Conservation (phyloP, 1,140 invertebrate genomes). For the Spodoptera litura region DNA sequence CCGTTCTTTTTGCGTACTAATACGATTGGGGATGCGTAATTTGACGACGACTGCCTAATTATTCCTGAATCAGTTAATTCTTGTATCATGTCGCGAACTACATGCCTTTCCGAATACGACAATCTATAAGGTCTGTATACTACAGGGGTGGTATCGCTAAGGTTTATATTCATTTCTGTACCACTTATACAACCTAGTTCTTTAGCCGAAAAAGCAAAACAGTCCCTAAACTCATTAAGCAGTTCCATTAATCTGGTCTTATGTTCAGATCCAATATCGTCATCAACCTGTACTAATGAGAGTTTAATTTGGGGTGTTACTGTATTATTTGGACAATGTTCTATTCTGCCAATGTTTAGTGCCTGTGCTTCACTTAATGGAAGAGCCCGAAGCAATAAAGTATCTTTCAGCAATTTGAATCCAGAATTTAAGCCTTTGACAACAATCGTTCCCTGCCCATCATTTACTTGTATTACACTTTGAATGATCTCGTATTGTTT, state of each 20-base stretch:
- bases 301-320: conserved; percentile 9
- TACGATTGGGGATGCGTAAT: too few relatives aligned
- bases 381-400: background rate
- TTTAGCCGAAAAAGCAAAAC: background rate
- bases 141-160: too few relatives aligned
- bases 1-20: too few relatives aligned
- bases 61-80: too few relatives aligned
- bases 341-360: conserved; percentile 1
- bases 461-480: conserved; percentile 7
- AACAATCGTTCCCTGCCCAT: conserved; percentile 3
- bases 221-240: too few relatives aligned
- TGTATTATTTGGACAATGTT: conserved; percentile 5
- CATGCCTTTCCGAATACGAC: too few relatives aligned
- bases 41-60: too few relatives aligned
- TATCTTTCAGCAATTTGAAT: background rate
- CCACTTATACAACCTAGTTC: background rate
- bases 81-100: too few relatives aligned
- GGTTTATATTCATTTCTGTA: conserved; percentile 17
- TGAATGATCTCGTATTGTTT: conserved; percentile 3
- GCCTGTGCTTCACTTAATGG: conserved; percentile 2
- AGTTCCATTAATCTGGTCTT: too few relatives aligned
- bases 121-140: too few relatives aligned
- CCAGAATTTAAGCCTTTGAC: conserved; percentile 1
- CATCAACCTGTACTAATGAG: too few relatives aligned
- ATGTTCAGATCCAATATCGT: too few relatives aligned